These are phyloP conservation scores for Drosophila mercatorum DNA, from an alignment of 2,888 invertebrate genomes.

Conservation along the genomic window DNA sequence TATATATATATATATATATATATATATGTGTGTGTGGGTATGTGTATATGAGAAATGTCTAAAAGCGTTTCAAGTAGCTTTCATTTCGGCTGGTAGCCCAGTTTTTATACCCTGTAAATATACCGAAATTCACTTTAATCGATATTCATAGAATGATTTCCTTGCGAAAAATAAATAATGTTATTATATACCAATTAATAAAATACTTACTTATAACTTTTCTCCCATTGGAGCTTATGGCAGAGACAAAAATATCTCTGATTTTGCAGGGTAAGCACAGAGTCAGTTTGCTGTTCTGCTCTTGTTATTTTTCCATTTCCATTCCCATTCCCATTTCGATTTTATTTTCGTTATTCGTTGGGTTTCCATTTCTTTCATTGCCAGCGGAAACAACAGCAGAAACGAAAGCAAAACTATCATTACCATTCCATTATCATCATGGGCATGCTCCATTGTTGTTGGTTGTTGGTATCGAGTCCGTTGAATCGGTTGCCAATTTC, in stretches of 20 bases:
- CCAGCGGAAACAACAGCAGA: conserved; percentile 19
- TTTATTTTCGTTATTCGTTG: conserved; percentile 69
- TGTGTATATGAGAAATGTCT: conserved; percentile 62
- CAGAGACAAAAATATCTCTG: neutral
- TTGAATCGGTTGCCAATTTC: conserved; percentile 53
- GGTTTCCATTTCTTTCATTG: conserved; percentile 64
- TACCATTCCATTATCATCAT: conserved; percentile 69
- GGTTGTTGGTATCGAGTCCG: conserved; percentile 14
- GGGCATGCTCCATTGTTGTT: conserved; percentile 53
- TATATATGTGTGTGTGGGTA: conserved; percentile 19
- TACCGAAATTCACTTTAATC: neutral
- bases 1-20: conserved; percentile 28
- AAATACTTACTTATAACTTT: neutral
- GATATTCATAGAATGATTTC: neutral
- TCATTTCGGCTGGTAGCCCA: conserved; percentile 52
- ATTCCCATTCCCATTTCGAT: conserved; percentile 29
- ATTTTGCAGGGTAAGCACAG: neutral
- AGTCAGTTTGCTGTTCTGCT: conserved; percentile 29
- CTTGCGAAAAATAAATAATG: too few species aligned
- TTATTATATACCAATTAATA: neutral
- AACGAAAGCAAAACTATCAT: conserved; percentile 54
- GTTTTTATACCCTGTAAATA: conserved; percentile 11
- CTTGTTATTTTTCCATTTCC: conserved; percentile 24
- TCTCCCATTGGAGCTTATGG: neutral
- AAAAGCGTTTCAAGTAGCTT: conserved; percentile 69